Percentiles rank a stretch among this genome's conserved stretches.
These are phyloP conservation scores for Cyanoderma ruficeps DNA, from an alignment of 2,113 vertebrate genomes.

Conservation along the genomic window DNA sequence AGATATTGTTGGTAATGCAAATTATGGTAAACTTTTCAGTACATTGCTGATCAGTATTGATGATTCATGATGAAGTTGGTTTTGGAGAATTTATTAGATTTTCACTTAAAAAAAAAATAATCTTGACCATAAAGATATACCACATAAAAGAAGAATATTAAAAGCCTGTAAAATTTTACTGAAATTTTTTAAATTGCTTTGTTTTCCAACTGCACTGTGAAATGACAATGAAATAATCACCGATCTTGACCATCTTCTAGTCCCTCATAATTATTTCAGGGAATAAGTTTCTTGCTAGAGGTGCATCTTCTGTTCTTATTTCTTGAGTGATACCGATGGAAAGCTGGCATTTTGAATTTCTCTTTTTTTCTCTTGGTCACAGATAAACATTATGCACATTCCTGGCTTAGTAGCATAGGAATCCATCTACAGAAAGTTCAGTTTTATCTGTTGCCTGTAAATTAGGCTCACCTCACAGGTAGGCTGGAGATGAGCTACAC, in stretches of 20 bases:
- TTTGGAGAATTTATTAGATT: not conserved
- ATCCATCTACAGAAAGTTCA: not conserved
- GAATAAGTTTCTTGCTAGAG: not conserved
- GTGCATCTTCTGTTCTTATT: not conserved
- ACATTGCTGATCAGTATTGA: accelerated
- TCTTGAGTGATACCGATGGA: accelerated
- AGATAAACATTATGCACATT: not conserved
- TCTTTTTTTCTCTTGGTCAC: not conserved
- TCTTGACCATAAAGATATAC: not conserved
- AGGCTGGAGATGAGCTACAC: not conserved
- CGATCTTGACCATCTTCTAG: not conserved
- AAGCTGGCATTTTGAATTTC: not conserved
- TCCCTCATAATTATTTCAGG: not conserved
- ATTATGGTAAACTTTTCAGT: not conserved
- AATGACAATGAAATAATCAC: not conserved
- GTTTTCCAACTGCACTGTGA: not conserved
- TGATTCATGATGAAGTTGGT: not conserved
- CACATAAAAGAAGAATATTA: not conserved
- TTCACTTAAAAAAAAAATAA: not conserved
- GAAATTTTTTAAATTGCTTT: not conserved
- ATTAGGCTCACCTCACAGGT: not conserved
- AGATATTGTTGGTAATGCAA: not conserved
- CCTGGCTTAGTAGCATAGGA: not conserved
- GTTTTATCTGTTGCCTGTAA: not conserved
- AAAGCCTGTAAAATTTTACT: not conserved